Conservation (phyloP, 2,113 vertebrate species). For the Acrocephalus arundinaceus region DNA sequence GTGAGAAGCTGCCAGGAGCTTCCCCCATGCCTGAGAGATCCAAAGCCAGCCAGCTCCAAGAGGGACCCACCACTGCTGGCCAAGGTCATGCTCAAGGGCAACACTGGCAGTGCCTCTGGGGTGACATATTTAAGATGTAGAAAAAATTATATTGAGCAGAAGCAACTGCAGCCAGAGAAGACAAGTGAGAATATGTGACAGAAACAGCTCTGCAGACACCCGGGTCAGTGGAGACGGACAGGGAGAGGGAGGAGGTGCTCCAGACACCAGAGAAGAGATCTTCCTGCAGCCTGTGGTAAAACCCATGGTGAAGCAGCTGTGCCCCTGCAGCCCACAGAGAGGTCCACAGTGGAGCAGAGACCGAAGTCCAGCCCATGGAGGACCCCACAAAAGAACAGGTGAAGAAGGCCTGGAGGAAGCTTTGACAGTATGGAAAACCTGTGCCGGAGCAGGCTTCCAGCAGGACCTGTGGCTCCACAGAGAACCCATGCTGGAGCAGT, state of each 20-base stretch:
- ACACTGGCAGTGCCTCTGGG: not conserved
- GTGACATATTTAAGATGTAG: not conserved
- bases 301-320: not conserved
- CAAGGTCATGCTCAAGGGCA: not conserved
- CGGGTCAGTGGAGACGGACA: not conserved
- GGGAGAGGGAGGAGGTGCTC: not conserved
- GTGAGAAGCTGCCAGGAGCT: not conserved
- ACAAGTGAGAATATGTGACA: not conserved
- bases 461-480: not conserved
- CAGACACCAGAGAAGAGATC: not conserved
- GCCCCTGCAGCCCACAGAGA: not conserved
- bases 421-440: not conserved
- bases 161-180: not conserved
- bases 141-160: not conserved
- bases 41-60: not conserved
- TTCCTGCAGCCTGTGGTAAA: not conserved
- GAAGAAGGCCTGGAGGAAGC: not conserved
- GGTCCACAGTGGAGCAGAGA: not conserved
- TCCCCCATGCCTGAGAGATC: not conserved
- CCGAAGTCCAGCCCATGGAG: fast-evolving
- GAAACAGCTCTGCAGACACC: not conserved
- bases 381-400: not conserved
- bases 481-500: not conserved
- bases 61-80: not conserved
- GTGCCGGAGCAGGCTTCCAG: not conserved